Percentiles rank a stretch among this genome's conserved stretches.
These are phyloP conservation scores for Diabrotica undecimpunctata DNA, from an alignment of 1,140 invertebrate genomes.

Conservation along the genomic window DNA sequence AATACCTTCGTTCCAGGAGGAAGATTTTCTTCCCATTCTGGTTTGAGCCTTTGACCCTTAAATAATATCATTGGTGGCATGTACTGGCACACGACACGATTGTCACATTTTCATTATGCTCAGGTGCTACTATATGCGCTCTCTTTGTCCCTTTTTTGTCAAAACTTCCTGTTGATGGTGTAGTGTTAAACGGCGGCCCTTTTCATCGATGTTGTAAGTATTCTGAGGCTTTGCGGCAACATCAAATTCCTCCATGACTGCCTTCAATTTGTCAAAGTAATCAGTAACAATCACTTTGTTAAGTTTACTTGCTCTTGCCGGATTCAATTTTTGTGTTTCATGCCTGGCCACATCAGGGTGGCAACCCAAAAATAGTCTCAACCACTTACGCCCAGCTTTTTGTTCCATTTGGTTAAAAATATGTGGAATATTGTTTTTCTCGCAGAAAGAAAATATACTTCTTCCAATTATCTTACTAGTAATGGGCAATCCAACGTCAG, in stretches of 20 bases:
- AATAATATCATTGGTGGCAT: conserved; percentile 47
- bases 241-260: too few relatives aligned
- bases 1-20: too few relatives aligned
- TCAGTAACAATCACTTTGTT: conserved; percentile 4
- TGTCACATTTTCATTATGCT: conserved; percentile 45
- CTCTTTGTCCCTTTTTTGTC: conserved; percentile 35
- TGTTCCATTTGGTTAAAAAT: conserved; percentile 15
- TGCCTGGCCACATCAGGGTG: too few relatives aligned
- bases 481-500: too few relatives aligned
- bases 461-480: too few relatives aligned
- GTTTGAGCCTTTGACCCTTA: conserved; percentile 40
- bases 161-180: too few relatives aligned
- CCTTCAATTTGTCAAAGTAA: conserved; percentile 2
- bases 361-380: too few relatives aligned
- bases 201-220: too few relatives aligned
- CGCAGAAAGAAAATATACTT: too few relatives aligned
- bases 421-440: background rate
- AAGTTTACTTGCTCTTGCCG: conserved; percentile 1
- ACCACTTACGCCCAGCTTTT: conserved; percentile 5
- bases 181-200: too few relatives aligned
- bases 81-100: conserved; percentile 41
- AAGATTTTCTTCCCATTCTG: too few relatives aligned
- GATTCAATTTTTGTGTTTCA: conserved; percentile 5
- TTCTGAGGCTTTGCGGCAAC: too few relatives aligned
- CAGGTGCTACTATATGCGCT: conserved; percentile 37